Base-by-base conservation (phyloP, 2,888 invertebrate genomes). In the Junonia oenone region DNA sequence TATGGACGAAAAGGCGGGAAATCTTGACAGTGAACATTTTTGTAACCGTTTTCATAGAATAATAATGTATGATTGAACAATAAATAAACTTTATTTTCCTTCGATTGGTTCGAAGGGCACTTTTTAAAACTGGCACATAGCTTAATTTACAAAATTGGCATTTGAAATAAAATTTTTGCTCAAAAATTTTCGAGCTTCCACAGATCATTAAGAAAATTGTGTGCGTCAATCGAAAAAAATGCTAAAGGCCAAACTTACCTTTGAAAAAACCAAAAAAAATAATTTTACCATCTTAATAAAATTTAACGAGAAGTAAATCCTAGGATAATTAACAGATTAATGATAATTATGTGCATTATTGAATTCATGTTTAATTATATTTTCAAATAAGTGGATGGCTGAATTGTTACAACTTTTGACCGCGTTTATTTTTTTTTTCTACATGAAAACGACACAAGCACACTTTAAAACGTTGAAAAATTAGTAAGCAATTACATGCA, bases 141-240 rank as follows among this genome's bases (percentile, higher is more conserved):
- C 60, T 58, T 63, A 47, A 58, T 50, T 40, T 19, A 35, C 46
- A 51, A 38, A 56, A 61, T 56, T 60, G 57, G 59, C 57, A 56
- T 61, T 55, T 47, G 56, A 59, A 61, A 58, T 64, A 66, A 68
- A n/a, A 72, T 68, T 68, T 71, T 83, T 84, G 84, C 84, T 84
- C 84, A 84, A 81, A 33, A 50, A 69, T 71, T 73, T 64, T 65
- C 76, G 78, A 83, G 79, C 83, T 84, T 84, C 84, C 83, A 71
- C 63, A 56, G 29, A 55, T 58, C 51, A 55, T 48, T 55, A 19
- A 45, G 35, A 46, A 51, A 52, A 51, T 59, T 53, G 50, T 43
- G 53, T 64, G 57, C 57, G 58, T 56, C 56, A 57, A 52, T 33
- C 47, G 40, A 45, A 37, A 50, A 40, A 57, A 55, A 43, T 51